Percentiles rank a stretch among this genome's conserved stretches.
Evolutionary conservation across 2,113 vertebrate genomes (phyloP).

Genomic region (Delphinus delphis): DNA sequence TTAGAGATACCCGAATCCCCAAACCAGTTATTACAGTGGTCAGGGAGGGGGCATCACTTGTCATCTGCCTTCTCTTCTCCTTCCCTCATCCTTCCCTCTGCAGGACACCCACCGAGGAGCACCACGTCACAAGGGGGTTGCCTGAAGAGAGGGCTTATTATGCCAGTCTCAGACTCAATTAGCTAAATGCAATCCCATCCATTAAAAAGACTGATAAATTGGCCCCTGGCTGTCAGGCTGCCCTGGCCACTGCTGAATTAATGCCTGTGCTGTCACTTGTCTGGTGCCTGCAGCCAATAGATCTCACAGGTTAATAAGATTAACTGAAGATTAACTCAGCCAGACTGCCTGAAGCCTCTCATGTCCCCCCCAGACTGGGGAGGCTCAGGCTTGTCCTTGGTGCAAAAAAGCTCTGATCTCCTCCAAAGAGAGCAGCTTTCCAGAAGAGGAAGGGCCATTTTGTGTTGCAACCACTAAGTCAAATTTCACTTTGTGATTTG

Average conservation of each 20-base stretch:
- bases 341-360: background rate
- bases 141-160: background rate
- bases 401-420: background rate
- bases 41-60: background rate
- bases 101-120: background rate
- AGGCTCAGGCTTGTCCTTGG: background rate
- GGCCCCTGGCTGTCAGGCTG: conserved; percentile 26
- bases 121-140: background rate
- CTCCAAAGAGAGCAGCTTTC: background rate
- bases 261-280: conserved; percentile 33
- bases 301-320: conserved; percentile 64
- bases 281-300: conserved; percentile 48
- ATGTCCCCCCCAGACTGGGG: background rate
- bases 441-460: background rate
- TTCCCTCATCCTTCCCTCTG: background rate
- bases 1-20: background rate
- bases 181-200: conserved; percentile 53
- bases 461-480: background rate
- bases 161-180: conserved; percentile 3
- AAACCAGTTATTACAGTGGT: background rate
- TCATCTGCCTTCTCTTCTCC: background rate
- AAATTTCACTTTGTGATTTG: background rate
- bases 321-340: conserved; percentile 59
- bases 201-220: conserved; percentile 54
- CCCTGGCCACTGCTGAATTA: conserved; percentile 32